Base-by-base conservation (phyloP, 2,113 vertebrate genomes). In the Hypomesus transpacificus region DNA sequence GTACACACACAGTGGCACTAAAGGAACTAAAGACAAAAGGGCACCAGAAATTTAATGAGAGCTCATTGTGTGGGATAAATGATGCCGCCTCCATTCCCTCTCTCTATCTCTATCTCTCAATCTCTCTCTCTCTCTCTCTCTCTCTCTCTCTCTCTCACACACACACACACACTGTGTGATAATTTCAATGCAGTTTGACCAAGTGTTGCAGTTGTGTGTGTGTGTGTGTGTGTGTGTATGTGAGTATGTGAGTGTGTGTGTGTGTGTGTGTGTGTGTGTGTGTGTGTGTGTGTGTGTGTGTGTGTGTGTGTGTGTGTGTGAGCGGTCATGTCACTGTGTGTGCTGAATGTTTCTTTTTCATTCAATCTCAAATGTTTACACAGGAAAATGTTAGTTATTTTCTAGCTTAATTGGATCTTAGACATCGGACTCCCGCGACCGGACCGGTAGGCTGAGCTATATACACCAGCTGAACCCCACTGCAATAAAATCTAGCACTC, bases 51-150 rank as follows among this genome's bases (percentile, higher is more conserved):
- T 63, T 63, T 63, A 34, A 63, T 34, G 28, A 63, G 61, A 16
- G 28, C 61, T 63, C 61, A 63, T 63, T 63, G 61, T 31, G 61
- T 63, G 26, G 61, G 24, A 63, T 18, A 63, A 34, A 63, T 31
- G 8, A 63, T 63, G 53, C 3, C 1, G 53, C n/a, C 3, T 56
- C 1, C 53, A 56, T 56, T 56, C 14, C 9, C 16, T 46, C 39
- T 46, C 16, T 26, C 4, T 24, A 1, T 56, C 5, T 63, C 1
- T 5, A 3, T n/a, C 14, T 34, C 24, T 62, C 20, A n/a, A n/a
- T 60, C 21, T 34, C 24, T 34, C 16, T 31, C 11, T 31, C 14
- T 34, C 14, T 11, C 24, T 34, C 2, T 14, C 14, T 34, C 5
- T 63, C 14, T 28, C 16, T n/a, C 16, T n/a, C 16, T n/a, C 16